These are phyloP conservation scores for Sabatieria punctata DNA, from an alignment of 2,888 invertebrate genomes.

Conservation along the genomic window DNA sequence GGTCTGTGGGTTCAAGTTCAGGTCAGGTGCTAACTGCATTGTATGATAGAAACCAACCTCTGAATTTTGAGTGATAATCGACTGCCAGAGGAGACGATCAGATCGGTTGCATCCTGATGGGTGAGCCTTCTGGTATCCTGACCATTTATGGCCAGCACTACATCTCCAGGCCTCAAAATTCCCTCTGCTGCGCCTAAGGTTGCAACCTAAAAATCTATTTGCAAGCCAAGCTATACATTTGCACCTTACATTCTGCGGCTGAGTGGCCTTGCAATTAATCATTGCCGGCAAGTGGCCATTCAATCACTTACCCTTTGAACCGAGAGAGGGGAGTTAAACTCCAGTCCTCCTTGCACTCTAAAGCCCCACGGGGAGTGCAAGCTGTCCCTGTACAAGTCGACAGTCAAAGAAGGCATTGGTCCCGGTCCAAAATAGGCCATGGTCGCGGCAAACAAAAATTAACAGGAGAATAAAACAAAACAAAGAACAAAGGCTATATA, in stretches of 20 bases:
- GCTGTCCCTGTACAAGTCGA: conserved; percentile 51
- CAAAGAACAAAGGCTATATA: too few relatives aligned
- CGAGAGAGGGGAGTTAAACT: conserved; percentile 71
- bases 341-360: conserved; percentile 75
- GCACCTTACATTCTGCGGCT: too few relatives aligned
- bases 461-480: too few relatives aligned
- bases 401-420: too few relatives aligned
- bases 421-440: too few relatives aligned
- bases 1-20: too few relatives aligned
- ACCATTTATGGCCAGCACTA: conserved; percentile 70
- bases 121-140: conserved; percentile 64
- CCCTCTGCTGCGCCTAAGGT: conserved; percentile 76
- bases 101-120: conserved; percentile 89
- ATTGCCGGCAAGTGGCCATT: neutral
- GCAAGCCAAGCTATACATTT: too few relatives aligned
- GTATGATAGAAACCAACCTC: too few relatives aligned
- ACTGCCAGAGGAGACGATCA: conserved; percentile 70
- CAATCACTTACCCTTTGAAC: conserved; percentile 67
- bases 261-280: too few relatives aligned
- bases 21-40: too few relatives aligned
- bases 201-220: conserved; percentile 74
- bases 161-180: conserved; percentile 75
- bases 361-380: conserved; percentile 58
- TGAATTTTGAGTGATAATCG: conserved; percentile 1
- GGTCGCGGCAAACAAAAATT: too few relatives aligned